Evolutionary conservation across 2,113 vertebrate species (phyloP).

Genomic region (Suricata suricatta): DNA sequence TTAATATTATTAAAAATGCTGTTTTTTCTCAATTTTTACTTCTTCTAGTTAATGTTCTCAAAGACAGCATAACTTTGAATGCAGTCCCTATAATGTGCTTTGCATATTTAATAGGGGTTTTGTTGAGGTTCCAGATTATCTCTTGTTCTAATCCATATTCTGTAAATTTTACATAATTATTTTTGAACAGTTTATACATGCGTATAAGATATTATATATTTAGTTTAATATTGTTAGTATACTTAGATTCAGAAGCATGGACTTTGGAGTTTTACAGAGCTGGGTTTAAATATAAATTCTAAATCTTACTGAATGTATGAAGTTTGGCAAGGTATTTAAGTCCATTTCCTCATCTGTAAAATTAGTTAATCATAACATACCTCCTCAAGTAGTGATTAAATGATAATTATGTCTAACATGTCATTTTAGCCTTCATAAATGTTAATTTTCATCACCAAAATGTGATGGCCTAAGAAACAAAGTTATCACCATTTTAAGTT

Average conservation of each 20-base stretch:
- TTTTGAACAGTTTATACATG: background rate
- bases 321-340: background rate
- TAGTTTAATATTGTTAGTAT: conserved; percentile 30
- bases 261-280: background rate
- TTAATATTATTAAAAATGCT: conserved; percentile 30
- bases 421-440: background rate
- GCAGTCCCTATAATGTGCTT: background rate
- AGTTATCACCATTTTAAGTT: background rate
- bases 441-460: conserved; percentile 11
- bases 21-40: background rate
- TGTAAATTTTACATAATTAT: background rate
- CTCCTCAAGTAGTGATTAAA: background rate
- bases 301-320: background rate
- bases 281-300: conserved; percentile 26
- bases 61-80: conserved; percentile 25
- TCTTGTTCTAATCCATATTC: background rate
- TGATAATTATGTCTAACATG: background rate
- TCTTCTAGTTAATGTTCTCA: conserved; percentile 31
- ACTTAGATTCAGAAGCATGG: conserved; percentile 21
- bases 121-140: background rate
- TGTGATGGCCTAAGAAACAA: background rate
- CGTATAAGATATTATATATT: background rate
- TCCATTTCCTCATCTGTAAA: conserved; percentile 33
- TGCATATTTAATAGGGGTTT: background rate
- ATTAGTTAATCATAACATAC: background rate